These are phyloP conservation scores for Meteorus cinctellus DNA, from an alignment of 2,888 invertebrate genomes.

Conservation along the genomic window DNA sequence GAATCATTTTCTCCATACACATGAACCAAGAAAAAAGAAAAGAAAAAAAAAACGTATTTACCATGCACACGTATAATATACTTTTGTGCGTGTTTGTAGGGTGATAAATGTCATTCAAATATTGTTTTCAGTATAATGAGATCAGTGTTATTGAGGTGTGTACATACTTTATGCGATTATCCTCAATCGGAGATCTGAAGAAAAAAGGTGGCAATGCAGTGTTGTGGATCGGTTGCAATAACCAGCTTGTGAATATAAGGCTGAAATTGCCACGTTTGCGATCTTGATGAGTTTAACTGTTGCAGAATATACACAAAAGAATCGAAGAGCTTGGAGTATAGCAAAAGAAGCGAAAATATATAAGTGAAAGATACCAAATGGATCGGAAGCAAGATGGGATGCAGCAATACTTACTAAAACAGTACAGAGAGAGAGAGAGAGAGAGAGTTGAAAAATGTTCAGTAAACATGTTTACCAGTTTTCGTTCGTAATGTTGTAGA, in stretches of 20 bases:
- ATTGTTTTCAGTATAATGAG: slow-evolving; percentile 14
- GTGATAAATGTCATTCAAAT: slow-evolving; percentile 22
- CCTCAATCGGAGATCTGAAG: not conserved
- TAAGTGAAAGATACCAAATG: too few relatives aligned
- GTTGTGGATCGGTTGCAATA: not conserved
- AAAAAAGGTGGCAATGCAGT: not conserved
- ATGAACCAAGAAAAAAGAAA: not conserved
- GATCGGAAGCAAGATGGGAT: too few relatives aligned
- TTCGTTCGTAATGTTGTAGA: too few relatives aligned
- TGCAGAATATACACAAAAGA: not conserved
- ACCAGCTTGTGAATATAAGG: not conserved
- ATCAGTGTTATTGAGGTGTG: slow-evolving; percentile 5
- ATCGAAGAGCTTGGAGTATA: too few relatives aligned
- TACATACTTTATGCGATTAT: not conserved
- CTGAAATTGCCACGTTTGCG: not conserved
- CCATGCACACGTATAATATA: not conserved
- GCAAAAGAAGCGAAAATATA: too few relatives aligned
- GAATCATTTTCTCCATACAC: slow-evolving; percentile 35
- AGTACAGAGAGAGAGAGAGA: too few relatives aligned
- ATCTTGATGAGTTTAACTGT: not conserved
- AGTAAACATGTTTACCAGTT: too few relatives aligned
- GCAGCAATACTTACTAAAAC: too few relatives aligned
- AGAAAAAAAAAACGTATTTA: slow-evolving; percentile 20
- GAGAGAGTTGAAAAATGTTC: too few relatives aligned
- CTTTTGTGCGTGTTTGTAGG: not conserved